phyloP scores from a whole-genome alignment of 2,113 vertebrate species.

The Dasyornis broadbenti region DNA sequence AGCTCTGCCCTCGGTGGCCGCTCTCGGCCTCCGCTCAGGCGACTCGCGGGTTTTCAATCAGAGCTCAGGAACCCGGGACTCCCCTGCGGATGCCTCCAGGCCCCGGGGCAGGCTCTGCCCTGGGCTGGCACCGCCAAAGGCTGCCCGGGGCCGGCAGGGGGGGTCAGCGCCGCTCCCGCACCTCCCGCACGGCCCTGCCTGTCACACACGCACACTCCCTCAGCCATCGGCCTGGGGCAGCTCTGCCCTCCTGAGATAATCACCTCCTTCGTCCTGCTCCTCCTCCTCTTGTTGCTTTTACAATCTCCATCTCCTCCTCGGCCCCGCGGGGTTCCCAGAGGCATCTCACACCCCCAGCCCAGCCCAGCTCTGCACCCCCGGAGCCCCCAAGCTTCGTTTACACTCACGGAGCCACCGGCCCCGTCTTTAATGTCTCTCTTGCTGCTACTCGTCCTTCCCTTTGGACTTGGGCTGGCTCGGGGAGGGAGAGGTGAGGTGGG shows the following conservation, averaged over 20 bases:
- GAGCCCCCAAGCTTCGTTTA: background rate
- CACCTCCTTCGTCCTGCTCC: background rate
- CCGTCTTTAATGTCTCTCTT: background rate
- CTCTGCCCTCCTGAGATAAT: slow-evolving; percentile 4
- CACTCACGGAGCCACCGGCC: background rate
- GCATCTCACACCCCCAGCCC: background rate
- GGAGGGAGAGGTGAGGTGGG: background rate
- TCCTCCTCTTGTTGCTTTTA: slow-evolving; percentile 5
- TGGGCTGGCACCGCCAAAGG: background rate
- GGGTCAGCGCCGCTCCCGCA: background rate
- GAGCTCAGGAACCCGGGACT: slow-evolving; percentile 35
- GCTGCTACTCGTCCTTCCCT: slow-evolving; percentile 41
- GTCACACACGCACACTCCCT: slow-evolving; percentile 53
- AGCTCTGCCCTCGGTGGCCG: background rate
- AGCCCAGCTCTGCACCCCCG: background rate
- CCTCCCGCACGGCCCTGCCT: background rate
- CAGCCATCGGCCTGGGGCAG: background rate
- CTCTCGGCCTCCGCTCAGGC: background rate
- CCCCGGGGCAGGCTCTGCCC: background rate
- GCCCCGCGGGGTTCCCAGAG: background rate
- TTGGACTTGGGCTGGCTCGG: background rate
- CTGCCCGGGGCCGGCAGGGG: background rate
- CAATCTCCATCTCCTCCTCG: slow-evolving; percentile 21
- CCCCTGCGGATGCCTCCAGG: background rate
- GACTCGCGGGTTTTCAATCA: background rate